Conservation (phyloP, 2,797 vertebrate species). For the Chrysocyon brachyurus region DNA sequence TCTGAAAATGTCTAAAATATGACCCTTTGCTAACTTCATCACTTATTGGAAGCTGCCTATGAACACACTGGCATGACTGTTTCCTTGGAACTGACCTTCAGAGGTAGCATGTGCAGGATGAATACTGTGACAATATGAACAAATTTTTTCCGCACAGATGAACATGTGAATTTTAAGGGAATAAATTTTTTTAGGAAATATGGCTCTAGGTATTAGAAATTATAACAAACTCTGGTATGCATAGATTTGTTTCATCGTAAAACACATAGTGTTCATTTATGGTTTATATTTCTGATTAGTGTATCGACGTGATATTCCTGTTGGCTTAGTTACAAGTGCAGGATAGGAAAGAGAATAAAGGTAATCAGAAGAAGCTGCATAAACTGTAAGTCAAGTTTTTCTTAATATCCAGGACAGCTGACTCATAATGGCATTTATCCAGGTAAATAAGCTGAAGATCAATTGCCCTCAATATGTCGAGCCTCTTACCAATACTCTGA, state of each 20-base stretch:
- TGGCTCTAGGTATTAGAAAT: background rate
- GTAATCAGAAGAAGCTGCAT: constrained; percentile 10
- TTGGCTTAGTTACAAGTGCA: background rate
- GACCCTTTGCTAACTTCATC: background rate
- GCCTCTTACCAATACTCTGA: background rate
- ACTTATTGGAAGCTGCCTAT: background rate
- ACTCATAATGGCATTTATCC: background rate
- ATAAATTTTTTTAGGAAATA: background rate
- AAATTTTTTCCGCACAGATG: background rate
- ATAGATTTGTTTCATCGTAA: background rate
- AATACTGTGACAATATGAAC: background rate
- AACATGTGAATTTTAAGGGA: background rate
- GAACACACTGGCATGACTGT: background rate
- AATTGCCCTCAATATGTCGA: background rate
- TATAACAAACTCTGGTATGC: background rate
- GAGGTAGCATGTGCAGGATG: background rate
- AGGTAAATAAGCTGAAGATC: background rate
- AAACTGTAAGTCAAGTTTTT: constrained; percentile 19
- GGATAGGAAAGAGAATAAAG: background rate
- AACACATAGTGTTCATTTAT: background rate
- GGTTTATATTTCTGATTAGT: background rate
- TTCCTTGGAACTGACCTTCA: background rate
- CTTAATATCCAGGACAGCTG: background rate
- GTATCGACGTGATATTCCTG: background rate
- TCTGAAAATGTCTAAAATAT: constrained; percentile 7